These are phyloP conservation scores for Aviceda subcristata DNA, from an alignment of 2,113 vertebrate species.

Conservation along the genomic window DNA sequence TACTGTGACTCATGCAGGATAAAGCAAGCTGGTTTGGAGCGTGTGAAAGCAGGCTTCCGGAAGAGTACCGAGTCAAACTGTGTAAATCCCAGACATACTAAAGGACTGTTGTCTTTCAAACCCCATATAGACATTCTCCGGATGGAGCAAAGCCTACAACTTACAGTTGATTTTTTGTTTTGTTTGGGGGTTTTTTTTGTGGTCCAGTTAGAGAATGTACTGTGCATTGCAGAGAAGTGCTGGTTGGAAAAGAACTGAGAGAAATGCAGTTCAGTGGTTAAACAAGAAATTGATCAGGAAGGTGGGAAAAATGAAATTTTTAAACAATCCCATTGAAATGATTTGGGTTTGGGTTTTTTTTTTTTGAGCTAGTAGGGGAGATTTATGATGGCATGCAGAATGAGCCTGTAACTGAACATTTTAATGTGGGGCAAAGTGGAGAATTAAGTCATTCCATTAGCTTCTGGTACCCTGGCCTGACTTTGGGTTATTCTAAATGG, in stretches of 20 bases:
- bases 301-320: neutral
- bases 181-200: neutral
- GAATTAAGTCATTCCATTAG: slow-evolving; percentile 23
- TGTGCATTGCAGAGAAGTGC: neutral
- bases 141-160: neutral
- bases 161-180: neutral
- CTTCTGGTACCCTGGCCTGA: slow-evolving; percentile 13
- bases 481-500: slow-evolving; percentile 36
- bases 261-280: neutral
- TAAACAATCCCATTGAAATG: neutral
- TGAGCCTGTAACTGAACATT: neutral
- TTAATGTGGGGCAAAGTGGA: slow-evolving; percentile 27
- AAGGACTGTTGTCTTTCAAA: slow-evolving; percentile 21
- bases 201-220: neutral
- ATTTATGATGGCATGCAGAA: slow-evolving; percentile 26
- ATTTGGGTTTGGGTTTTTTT: neutral
- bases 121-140: neutral
- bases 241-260: neutral
- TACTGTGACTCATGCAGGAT: neutral
- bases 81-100: slow-evolving; percentile 2
- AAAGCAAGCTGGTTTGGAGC: slow-evolving; percentile 22
- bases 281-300: neutral
- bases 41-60: slow-evolving; percentile 39
- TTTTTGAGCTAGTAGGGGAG: neutral
- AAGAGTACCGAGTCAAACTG: slow-evolving; percentile 6